Percentiles rank a stretch among this genome's conserved stretches.
Conservation (phyloP, 2,113 vertebrate genomes). For the Lates calcarifer region DNA sequence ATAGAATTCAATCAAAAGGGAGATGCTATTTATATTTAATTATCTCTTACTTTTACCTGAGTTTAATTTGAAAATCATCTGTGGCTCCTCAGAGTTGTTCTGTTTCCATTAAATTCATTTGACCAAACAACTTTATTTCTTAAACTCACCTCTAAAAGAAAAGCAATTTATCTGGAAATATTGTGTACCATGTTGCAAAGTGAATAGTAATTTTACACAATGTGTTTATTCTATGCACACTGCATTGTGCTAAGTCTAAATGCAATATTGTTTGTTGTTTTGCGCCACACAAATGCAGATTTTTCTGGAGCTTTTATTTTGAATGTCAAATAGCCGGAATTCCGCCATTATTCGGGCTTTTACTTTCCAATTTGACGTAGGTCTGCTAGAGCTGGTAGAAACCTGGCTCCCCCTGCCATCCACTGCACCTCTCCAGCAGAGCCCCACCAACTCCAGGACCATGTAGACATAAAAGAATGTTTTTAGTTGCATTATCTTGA, state of each 20-base stretch:
- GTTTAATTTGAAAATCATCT: background rate
- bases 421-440: conserved; percentile 62
- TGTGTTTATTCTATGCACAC: background rate
- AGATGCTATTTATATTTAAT: too few relatives aligned
- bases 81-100: background rate
- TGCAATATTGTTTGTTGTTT: background rate
- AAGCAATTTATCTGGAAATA: background rate
- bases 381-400: conserved; percentile 36
- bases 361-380: conserved; percentile 19
- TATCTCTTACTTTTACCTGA: background rate
- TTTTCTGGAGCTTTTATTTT: conserved; percentile 49
- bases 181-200: background rate
- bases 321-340: background rate
- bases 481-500: background rate
- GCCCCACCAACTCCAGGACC: conserved; percentile 21
- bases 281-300: background rate
- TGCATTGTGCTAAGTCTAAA: too few relatives aligned
- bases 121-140: background rate
- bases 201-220: background rate
- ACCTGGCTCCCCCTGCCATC: conserved; percentile 76
- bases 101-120: background rate
- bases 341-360: background rate
- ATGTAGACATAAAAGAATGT: background rate
- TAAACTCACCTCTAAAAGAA: background rate
- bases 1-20: background rate